These are phyloP conservation scores for Lucilia cuprina DNA, from an alignment of 1,140 invertebrate species.

Conservation along the genomic window DNA sequence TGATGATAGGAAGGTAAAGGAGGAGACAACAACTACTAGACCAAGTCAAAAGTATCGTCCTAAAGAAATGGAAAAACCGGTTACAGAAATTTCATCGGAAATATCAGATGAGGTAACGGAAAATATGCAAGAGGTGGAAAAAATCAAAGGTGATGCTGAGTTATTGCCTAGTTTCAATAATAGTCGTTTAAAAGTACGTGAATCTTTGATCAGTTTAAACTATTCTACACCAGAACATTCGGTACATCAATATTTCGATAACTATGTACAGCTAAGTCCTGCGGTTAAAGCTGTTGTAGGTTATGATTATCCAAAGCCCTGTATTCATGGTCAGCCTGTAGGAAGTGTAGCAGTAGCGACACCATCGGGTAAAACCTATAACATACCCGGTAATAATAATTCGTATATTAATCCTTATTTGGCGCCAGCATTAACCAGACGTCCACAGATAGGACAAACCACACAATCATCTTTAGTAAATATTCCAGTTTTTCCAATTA, in stretches of 20 bases:
- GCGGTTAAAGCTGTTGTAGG: conserved; percentile 41
- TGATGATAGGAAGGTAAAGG: conserved; percentile 19
- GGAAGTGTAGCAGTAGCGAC: conserved; percentile 55
- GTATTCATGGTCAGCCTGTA: conserved; percentile 41
- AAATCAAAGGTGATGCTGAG: conserved; percentile 59
- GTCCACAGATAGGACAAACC: conserved; percentile 31
- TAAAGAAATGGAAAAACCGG: conserved; percentile 37
- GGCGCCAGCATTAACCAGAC: conserved; percentile 50
- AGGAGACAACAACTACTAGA: conserved; percentile 38
- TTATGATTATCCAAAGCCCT: conserved; percentile 52
- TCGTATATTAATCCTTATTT: conserved; percentile 52
- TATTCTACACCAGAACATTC: conserved; percentile 56
- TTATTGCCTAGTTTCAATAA: conserved; percentile 43
- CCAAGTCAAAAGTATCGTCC: conserved; percentile 32
- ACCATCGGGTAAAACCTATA: conserved; percentile 54
- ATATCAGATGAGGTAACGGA: conserved; percentile 39
- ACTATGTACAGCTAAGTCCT: conserved; percentile 51
- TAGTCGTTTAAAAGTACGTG: conserved; percentile 37
- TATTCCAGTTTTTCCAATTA: conserved; percentile 44
- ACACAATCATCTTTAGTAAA: conserved; percentile 1
- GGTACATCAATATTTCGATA: conserved; percentile 54
- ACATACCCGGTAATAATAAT: conserved; percentile 46
- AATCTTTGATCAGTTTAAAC: conserved; percentile 52
- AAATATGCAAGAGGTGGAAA: conserved; percentile 46
- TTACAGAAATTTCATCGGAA: conserved; percentile 39